Base-by-base conservation (phyloP, 2,888 invertebrate genomes). In the Rhamnusium bicolor region DNA sequence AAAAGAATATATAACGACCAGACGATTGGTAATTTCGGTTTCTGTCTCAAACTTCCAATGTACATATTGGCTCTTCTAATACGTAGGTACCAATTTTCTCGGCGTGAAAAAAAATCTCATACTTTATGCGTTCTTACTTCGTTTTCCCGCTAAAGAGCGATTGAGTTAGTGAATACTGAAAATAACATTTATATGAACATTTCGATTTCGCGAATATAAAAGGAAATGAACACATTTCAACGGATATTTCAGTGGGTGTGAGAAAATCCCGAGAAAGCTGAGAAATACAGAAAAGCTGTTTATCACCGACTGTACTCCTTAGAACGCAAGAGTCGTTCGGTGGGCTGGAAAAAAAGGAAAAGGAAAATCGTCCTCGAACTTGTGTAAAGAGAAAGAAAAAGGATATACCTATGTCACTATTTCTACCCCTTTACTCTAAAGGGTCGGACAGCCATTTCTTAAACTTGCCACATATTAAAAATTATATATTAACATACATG, bases 261-360 rank as follows among this genome's bases (percentile, higher is more conserved):
- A 78, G 81, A 80, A 82, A 82, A 80, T 80, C 81, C 81, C 73
- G 80, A 80, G 80, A 80, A 81, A 77, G 80, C 79, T 74, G 77
- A 79, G 77, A 82, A 82, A 79, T 81, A 77, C 77, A 77, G 78
- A 75, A 78, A 81, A 80, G 82, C 82, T 79, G 82, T 82, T 82
- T 82, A 82, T 82, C 80, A 79, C 70, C 74, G 71, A 72, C 71
- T 70, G 71, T 76, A 72, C 78, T 75, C 68, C 63, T 65, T 70
- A 70, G 73, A 69, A 73, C 62, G 66, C 56, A 32, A 8, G 69
- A 61, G 53, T 62, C 62, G 56, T 56, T 68, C 67, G 65, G 72
- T 72, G 46, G 66, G 53, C 68, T 58, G 75, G 76, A 76, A 75
- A 69, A 24, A 72, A 74, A 65, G 66, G 66, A 54, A 66, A 66